These are phyloP conservation scores for Megalonaias nervosa DNA, from an alignment of 1,140 invertebrate species.

Conservation along the genomic window DNA sequence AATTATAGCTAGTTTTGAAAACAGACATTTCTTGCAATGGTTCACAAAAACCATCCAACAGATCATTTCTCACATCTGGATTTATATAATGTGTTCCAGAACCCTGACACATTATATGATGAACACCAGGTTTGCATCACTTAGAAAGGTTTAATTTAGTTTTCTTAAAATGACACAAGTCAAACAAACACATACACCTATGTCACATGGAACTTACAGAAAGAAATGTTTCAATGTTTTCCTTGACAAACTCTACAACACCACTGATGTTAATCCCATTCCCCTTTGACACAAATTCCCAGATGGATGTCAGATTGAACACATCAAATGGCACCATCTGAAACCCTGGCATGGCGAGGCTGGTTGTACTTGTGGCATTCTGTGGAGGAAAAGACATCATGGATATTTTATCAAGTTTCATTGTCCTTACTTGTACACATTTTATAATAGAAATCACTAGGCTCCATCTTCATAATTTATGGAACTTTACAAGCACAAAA, in stretches of 20 bases:
- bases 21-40: no score
- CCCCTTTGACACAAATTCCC: constrained; percentile 83
- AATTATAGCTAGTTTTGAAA: no score
- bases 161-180: background rate
- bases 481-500: no score
- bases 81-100: background rate
- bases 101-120: background rate
- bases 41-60: no score
- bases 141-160: background rate
- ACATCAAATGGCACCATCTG: constrained; percentile 35
- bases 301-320: constrained; percentile 76
- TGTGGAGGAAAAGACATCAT: constrained; percentile 31
- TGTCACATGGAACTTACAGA: constrained; percentile 76
- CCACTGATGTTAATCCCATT: constrained; percentile 67
- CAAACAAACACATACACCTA: background rate
- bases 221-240: constrained; percentile 92
- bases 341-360: constrained; percentile 20
- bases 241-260: constrained; percentile 81
- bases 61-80: background rate
- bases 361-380: constrained; percentile 48
- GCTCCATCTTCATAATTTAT: background rate
- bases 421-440: background rate
- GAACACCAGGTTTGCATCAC: background rate
- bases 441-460: background rate
- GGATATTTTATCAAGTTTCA: background rate